A percentile compares a stretch with the other conserved stretches of the same genome.
Evolutionary conservation across 1,140 invertebrate genomes (phyloP).

Genomic region (Zaprionus ghesquierei): DNA sequence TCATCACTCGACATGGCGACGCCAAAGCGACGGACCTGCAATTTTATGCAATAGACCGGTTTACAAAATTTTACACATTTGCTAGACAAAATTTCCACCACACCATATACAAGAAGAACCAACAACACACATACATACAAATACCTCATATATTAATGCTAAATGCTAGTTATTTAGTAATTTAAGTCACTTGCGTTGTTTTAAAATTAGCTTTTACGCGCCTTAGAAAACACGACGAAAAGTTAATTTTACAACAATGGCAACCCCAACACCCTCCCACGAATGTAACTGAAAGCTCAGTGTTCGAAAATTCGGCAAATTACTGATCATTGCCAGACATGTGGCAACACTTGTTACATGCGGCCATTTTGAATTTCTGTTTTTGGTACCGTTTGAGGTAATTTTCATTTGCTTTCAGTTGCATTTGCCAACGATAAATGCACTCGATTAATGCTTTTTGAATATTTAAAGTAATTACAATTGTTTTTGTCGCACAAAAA

Average conservation of each 20-base stretch:
- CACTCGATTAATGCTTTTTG: slow-evolving; percentile 72
- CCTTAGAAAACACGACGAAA: slow-evolving; percentile 21
- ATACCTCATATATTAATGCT: slow-evolving; percentile 63
- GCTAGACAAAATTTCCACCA: slow-evolving; percentile 76
- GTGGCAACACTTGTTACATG: slow-evolving; percentile 21
- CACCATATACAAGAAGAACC: slow-evolving; percentile 35
- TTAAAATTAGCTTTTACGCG: slow-evolving; percentile 59
- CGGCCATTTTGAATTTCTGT: slow-evolving; percentile 8
- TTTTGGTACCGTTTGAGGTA: slow-evolving; percentile 7
- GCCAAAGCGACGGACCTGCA: slow-evolving; percentile 68
- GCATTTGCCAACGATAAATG: slow-evolving; percentile 58
- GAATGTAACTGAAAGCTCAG: slow-evolving; percentile 53
- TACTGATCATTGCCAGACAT: neutral
- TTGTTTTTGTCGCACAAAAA: slow-evolving; percentile 66
- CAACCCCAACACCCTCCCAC: slow-evolving; percentile 26
- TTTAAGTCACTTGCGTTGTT: slow-evolving; percentile 67
- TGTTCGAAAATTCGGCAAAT: slow-evolving; percentile 14
- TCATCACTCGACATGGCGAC: slow-evolving; percentile 2
- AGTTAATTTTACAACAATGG: slow-evolving; percentile 71
- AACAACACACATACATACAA: slow-evolving; percentile 36
- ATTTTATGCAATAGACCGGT: slow-evolving; percentile 83
- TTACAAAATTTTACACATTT: slow-evolving; percentile 77
- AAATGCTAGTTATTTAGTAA: slow-evolving; percentile 66
- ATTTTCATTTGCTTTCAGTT: slow-evolving; percentile 60
- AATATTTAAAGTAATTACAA: slow-evolving; percentile 82